A percentile compares a stretch with the other conserved stretches of the same genome.
phyloP scores from a whole-genome alignment of 2,888 invertebrate species.

The Allolobophora icterica region DNA sequence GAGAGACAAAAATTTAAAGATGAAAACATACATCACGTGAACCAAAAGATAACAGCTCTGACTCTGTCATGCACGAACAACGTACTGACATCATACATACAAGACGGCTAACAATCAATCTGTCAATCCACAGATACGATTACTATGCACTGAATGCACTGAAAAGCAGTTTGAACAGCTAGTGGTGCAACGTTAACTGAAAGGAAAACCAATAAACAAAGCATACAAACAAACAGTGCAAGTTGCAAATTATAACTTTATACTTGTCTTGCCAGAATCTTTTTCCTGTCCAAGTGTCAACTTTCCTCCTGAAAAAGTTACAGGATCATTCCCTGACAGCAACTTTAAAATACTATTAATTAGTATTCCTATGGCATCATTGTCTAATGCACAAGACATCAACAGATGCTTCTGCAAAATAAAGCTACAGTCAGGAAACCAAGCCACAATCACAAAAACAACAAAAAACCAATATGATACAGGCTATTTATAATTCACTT shows the following conservation, averaged over 20 bases:
- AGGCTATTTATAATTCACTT: neutral
- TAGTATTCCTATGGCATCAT: no score
- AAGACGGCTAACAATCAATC: neutral
- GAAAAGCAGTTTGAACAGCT: neutral
- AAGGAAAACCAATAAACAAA: neutral
- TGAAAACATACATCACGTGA: neutral
- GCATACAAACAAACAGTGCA: conserved; percentile 3
- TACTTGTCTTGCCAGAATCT: conserved; percentile 40
- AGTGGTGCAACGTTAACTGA: neutral
- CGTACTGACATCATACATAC: neutral
- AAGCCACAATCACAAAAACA: no score
- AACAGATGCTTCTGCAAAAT: no score
- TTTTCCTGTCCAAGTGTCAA: conserved; percentile 35
- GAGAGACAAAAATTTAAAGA: neutral
- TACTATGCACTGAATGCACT: neutral
- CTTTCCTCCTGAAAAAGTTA: conserved; percentile 39
- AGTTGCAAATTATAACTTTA: neutral
- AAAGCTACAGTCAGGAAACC: no score
- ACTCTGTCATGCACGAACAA: neutral
- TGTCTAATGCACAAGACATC: no score
- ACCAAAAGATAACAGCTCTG: neutral
- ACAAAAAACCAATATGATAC: neutral
- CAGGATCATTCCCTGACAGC: neutral
- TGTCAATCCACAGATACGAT: neutral
- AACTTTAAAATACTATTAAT: neutral